Base-by-base conservation (phyloP, 92 coral and sea anemone species). In the Epizoanthus illoricatus region DNA sequence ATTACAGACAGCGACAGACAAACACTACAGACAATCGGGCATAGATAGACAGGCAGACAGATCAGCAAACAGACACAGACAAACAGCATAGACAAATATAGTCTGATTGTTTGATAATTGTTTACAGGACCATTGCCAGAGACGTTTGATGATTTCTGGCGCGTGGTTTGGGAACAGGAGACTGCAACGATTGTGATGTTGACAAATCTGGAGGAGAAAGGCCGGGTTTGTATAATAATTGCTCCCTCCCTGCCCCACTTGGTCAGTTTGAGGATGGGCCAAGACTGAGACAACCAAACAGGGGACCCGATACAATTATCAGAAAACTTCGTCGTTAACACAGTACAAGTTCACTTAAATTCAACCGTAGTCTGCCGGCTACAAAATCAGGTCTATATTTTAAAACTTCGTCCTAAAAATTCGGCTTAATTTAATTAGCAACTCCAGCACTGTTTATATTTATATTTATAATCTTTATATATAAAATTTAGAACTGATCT, bases 131-230 rank as follows among this genome's bases (percentile, higher is more conserved):
- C 99, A 33, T 85, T 93, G 36, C 90, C 93, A 75, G 94, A 92
- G 84, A 97, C 98, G n/a, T 97, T 97, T 84, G 94, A 91, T 69
- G 99, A 97, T 71, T 97, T 97, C 89, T 97, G 99, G 99, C 93
- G 97, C 75, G 93, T 97, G 99, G 86, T 97, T 10, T 97, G 99
- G 99, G 99, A 97, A 74, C 98, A 97, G 81, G 91, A 91, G 80
- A 86, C 92, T 11, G 85, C 94, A 7, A 88, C 93, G 4, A 93
- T 97, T 55, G 98, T 97, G 28, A 97, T 97, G 99, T 76, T 97
- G 73, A 97, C 99, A 23, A 95, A 94, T 70, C 88, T 97, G 12
- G 94, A 94, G 71, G 99, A 97, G n/a, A 65, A 65, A 65, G 42
- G 70, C 13, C 18, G 43, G 15, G 71, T 33, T 7, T 66, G 42